Evolutionary conservation across 2,797 vertebrate genomes (phyloP).

Genomic region (Momotus momota): DNA sequence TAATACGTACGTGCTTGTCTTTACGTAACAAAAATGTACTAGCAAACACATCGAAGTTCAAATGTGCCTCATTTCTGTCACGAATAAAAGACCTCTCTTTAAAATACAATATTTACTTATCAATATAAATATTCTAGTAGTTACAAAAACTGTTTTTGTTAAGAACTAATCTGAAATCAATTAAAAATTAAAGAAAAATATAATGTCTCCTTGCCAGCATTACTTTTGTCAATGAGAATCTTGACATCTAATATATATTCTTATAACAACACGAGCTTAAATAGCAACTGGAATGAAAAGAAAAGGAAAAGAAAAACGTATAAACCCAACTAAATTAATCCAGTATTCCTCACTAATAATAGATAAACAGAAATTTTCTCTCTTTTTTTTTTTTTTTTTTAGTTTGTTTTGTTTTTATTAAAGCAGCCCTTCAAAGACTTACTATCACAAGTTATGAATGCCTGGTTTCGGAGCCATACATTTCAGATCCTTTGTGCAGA

Average conservation of each 20-base stretch:
- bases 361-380: not conserved
- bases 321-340: not conserved
- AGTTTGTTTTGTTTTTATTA: not conserved
- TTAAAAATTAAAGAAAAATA: not conserved
- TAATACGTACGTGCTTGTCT: not conserved
- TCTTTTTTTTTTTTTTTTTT: not conserved
- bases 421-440: not conserved
- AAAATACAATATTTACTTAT: not conserved
- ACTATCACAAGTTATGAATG: not conserved
- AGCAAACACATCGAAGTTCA: not conserved
- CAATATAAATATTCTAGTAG: not conserved
- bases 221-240: not conserved
- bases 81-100: not conserved
- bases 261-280: not conserved
- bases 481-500: not conserved
- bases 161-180: not conserved
- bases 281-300: constrained; percentile 3
- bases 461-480: not conserved
- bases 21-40: not conserved
- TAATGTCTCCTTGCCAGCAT: not conserved
- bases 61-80: not conserved
- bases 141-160: not conserved
- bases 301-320: not conserved
- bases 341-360: not conserved
- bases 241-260: not conserved